A percentile compares a stretch with the other conserved stretches of the same genome.
Evolutionary conservation across 1,140 invertebrate genomes (phyloP).

Genomic region (Melanaphis sacchari): DNA sequence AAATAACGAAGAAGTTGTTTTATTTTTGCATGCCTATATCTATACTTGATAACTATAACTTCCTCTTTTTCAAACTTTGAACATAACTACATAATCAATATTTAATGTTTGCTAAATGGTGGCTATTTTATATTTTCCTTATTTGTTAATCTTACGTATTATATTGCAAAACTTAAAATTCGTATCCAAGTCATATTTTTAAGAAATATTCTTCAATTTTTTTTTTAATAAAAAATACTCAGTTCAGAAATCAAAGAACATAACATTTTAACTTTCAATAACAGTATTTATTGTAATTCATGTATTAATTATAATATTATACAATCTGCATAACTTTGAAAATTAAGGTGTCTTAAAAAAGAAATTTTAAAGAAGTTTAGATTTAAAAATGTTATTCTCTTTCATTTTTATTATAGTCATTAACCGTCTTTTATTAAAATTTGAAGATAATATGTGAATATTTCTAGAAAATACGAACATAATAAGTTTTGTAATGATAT

Average conservation of each 20-base stretch:
- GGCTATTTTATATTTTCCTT: not conserved
- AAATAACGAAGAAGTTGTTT: not conserved
- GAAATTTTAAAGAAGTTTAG: not conserved
- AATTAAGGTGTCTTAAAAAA: not conserved
- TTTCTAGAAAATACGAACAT: not conserved
- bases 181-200: not conserved
- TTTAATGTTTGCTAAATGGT: no score
- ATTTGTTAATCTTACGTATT: not conserved
- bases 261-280: not conserved
- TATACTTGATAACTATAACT: not conserved
- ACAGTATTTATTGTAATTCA: not conserved
- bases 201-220: not conserved
- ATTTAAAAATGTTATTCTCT: not conserved
- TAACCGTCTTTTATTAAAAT: not conserved
- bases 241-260: not conserved
- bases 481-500: not conserved
- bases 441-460: not conserved
- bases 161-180: not conserved
- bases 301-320: not conserved
- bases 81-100: not conserved
- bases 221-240: not conserved
- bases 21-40: not conserved
- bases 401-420: not conserved
- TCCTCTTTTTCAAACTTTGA: not conserved
- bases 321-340: not conserved